A percentile compares a stretch with the other conserved stretches of the same genome.
Evolutionary conservation across 2,797 vertebrate genomes (phyloP).

Genomic region (Hirundo rustica): DNA sequence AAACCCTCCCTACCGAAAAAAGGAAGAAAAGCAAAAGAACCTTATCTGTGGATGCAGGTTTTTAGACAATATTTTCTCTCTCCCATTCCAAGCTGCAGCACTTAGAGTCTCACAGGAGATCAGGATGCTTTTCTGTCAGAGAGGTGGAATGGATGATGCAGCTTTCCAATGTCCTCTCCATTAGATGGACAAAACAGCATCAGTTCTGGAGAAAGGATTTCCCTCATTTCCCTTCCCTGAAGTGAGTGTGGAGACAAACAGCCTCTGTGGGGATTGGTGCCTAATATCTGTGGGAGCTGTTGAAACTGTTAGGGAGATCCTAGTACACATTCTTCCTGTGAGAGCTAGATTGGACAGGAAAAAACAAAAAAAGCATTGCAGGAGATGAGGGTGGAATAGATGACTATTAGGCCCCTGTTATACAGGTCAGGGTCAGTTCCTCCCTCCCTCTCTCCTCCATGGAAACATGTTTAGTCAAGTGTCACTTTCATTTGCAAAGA

Average conservation of each 20-base stretch:
- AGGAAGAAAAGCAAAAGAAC: background rate
- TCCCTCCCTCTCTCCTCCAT: background rate
- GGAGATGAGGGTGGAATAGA: background rate
- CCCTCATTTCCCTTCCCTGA: background rate
- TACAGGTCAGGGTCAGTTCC: background rate
- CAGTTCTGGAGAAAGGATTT: background rate
- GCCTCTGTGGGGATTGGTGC: background rate
- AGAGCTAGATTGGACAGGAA: background rate
- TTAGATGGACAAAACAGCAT: background rate
- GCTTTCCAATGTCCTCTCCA: background rate
- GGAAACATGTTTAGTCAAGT: background rate
- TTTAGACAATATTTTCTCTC: background rate
- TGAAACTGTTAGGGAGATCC: background rate
- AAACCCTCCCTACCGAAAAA: rapidly evolving
- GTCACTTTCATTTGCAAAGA: background rate
- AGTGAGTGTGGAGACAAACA: background rate
- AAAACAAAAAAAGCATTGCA: background rate
- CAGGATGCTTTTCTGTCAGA: background rate
- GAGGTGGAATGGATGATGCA: background rate
- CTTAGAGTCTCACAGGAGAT: background rate
- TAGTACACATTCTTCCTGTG: background rate
- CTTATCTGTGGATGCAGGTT: background rate
- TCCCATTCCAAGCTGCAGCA: background rate
- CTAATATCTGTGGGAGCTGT: background rate
- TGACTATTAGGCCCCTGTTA: background rate